Base-by-base conservation (phyloP, 2,888 invertebrate species). In the Oasisia sp. region DNA sequence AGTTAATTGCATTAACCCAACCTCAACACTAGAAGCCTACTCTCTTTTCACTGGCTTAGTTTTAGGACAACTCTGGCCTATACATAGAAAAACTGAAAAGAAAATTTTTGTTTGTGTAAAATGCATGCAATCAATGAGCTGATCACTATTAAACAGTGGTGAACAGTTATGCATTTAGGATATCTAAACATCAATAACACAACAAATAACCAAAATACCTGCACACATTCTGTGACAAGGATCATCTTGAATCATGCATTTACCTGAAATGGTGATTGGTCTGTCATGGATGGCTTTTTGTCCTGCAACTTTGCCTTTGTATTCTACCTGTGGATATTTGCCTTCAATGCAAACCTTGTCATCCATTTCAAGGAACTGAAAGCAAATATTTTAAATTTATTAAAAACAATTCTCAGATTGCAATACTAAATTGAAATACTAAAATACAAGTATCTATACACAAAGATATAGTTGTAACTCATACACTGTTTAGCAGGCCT, bases 271-370 rank as follows among this genome's bases (percentile, higher is more conserved):
- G 91, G 90, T 92, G 91, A 93, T 93, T 44, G 94, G 94, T 56
- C 93, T 92, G 44, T 92, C 92, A 5, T 92, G 27, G 32, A 91
- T 44, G 14, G 32, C 19, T 7, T 38, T 89, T 45, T 97, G 97
- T 9, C 98, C 98, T 92, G 97, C 95, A 92, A 97, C 96, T 94
- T 97, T 96, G 0, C 98, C 98, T 95, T 97, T 97, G 95, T 97
- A 95, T 11, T 94, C 92, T 90, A 95, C 95, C n/a, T 94, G 91
- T 0, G 94, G 95, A 92, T 94, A 94, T 32, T 94, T 94, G 56
- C 93, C 94, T 91, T 92, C 93, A 32, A 90, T 93, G 94, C 95
- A 95, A 27, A 95, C 12, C 0, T 93, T 92, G 92, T 95, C 94
- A 93, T 95, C 94, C 32, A 91, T 91, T 27, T 94, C 93, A 11